Conservation (phyloP, 2,888 invertebrate species). For the Aethes cnicana region DNA sequence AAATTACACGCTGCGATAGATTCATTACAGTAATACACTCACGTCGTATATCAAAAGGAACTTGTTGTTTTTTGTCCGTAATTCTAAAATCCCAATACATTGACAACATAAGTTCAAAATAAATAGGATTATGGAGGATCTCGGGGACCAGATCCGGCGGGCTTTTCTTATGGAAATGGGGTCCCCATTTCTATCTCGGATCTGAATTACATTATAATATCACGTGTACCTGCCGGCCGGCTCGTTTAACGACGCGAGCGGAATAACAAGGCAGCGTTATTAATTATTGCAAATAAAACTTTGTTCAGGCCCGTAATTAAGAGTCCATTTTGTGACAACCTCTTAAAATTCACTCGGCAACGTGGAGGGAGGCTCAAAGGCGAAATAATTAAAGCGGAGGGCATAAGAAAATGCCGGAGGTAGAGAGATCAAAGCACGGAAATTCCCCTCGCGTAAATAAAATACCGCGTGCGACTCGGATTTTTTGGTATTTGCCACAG, state of each 20-base stretch:
- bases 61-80: slow-evolving; percentile 19
- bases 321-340: slow-evolving; percentile 76
- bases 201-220: slow-evolving; percentile 33
- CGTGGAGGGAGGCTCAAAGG: slow-evolving; percentile 67
- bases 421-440: slow-evolving; percentile 70
- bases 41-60: neutral
- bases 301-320: slow-evolving; percentile 67
- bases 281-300: slow-evolving; percentile 76
- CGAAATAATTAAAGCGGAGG: slow-evolving; percentile 78
- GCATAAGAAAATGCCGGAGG: slow-evolving; percentile 72
- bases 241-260: slow-evolving; percentile 38
- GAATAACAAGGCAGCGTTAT: slow-evolving; percentile 58
- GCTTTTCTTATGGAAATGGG: slow-evolving; percentile 42
- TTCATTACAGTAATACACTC: neutral
- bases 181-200: slow-evolving; percentile 42
- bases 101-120: slow-evolving; percentile 37
- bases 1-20: neutral
- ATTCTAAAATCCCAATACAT: slow-evolving; percentile 32
- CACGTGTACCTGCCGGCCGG: slow-evolving; percentile 32
- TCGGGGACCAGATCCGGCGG: slow-evolving; percentile 40
- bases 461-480: slow-evolving; percentile 55
- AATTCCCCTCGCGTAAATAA: slow-evolving; percentile 68
- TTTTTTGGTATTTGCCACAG: slow-evolving; percentile 50
- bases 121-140: slow-evolving; percentile 39
- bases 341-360: slow-evolving; percentile 77